Percentiles rank a stretch among this genome's conserved stretches.
These are phyloP conservation scores for Palloptera scutellata DNA, from an alignment of 2,888 invertebrate species.

Conservation along the genomic window DNA sequence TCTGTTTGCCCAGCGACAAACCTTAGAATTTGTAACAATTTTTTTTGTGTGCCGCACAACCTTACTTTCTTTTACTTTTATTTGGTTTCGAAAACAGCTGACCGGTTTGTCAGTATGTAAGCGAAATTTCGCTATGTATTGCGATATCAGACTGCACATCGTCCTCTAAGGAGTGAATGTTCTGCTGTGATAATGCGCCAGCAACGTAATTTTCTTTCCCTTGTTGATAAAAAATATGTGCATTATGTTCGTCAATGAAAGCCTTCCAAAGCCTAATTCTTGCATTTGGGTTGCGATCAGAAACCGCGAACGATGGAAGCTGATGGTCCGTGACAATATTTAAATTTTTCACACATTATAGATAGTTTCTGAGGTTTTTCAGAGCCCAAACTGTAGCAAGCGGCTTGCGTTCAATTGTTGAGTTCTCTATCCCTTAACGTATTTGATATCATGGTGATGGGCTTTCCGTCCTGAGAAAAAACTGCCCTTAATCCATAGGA, in stretches of 20 bases:
- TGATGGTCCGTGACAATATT: slow-evolving; percentile 14
- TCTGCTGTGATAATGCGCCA: slow-evolving; percentile 9
- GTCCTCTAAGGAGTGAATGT: not conserved
- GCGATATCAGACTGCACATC: slow-evolving; percentile 28
- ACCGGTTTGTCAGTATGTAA: slow-evolving; percentile 28
- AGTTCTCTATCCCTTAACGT: slow-evolving; percentile 20
- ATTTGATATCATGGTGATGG: slow-evolving; percentile 28
- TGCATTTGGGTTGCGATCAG: slow-evolving; percentile 11
- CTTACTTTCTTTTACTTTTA: slow-evolving; percentile 7
- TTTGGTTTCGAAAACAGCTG: slow-evolving; percentile 4
- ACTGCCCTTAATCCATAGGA: not conserved
- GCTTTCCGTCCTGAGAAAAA: slow-evolving; percentile 29
- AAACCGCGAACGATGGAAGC: slow-evolving; percentile 7
- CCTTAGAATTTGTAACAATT: slow-evolving; percentile 23
- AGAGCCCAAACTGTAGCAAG: slow-evolving; percentile 13
- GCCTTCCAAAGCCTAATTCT: slow-evolving; percentile 12
- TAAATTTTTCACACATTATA: slow-evolving; percentile 10
- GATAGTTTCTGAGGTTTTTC: slow-evolving; percentile 14
- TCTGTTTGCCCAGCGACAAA: slow-evolving; percentile 32
- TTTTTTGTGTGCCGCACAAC: slow-evolving; percentile 28
- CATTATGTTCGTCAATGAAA: slow-evolving; percentile 11
- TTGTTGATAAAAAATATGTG: not conserved
- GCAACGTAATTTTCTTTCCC: slow-evolving; percentile 12
- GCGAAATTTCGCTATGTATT: slow-evolving; percentile 27
- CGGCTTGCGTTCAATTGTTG: slow-evolving; percentile 10